Percentiles rank a stretch among this genome's conserved stretches.
phyloP scores from a whole-genome alignment of 2,888 invertebrate genomes.

The Sinopyrophorus schimmeli region DNA sequence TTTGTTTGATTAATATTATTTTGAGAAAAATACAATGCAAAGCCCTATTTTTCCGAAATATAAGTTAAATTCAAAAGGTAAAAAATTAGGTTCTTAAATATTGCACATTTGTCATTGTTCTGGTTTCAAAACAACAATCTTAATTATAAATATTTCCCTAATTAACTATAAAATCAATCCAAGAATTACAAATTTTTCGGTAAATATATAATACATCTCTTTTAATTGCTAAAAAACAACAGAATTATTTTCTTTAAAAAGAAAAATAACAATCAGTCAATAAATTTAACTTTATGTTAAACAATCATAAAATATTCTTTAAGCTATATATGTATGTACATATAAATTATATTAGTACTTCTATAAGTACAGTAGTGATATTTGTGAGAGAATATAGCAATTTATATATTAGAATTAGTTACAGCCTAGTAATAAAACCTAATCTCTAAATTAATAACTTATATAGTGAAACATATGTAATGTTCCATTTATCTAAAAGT shows the following conservation, averaged over 20 bases:
- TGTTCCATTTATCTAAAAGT: slow-evolving; percentile 8
- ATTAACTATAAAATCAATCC: background rate
- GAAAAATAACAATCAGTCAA: slow-evolving; percentile 19
- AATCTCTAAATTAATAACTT: slow-evolving; percentile 1
- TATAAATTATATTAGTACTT: slow-evolving; percentile 18
- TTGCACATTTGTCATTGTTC: no score
- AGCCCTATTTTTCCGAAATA: no score
- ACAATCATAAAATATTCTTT: slow-evolving; percentile 16
- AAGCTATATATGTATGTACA: slow-evolving; percentile 10
- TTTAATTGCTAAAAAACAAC: background rate
- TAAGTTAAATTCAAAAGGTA: no score
- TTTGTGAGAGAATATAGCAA: slow-evolving; percentile 15
- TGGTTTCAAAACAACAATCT: no score
- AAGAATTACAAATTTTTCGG: background rate
- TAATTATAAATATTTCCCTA: background rate
- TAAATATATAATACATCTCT: background rate
- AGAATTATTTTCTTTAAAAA: slow-evolving; percentile 1
- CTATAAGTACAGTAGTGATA: slow-evolving; percentile 18
- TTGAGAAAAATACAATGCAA: no score
- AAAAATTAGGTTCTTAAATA: no score
- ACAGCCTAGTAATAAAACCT: slow-evolving; percentile 6
- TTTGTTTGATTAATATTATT: no score
- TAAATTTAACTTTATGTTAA: slow-evolving; percentile 14
- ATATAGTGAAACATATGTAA: slow-evolving; percentile 3
- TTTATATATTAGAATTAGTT: slow-evolving; percentile 5